A percentile compares a stretch with the other conserved stretches of the same genome.
Conservation (phyloP, 2,888 invertebrate genomes). For the Drosophila demipolita region DNA sequence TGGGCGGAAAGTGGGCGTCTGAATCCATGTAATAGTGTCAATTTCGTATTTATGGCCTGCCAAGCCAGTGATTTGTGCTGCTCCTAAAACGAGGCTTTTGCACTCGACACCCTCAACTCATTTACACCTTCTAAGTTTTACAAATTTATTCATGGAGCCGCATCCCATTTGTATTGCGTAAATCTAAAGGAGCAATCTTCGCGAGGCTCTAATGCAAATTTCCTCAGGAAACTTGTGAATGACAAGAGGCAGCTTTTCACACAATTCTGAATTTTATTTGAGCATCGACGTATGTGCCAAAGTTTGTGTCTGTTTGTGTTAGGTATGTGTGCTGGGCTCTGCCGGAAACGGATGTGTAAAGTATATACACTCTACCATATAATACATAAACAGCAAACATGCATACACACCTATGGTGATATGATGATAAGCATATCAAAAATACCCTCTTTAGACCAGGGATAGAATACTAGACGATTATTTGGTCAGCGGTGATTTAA, state of each 20-base stretch:
- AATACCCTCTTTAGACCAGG: not conserved
- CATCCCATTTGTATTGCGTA: slow-evolving; percentile 29
- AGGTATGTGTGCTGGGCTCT: not conserved
- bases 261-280: slow-evolving; percentile 13
- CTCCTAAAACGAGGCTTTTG: slow-evolving; percentile 11
- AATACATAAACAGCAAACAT: slow-evolving; percentile 24
- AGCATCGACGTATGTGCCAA: slow-evolving; percentile 2
- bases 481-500: too few species aligned
- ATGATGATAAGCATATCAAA: not conserved
- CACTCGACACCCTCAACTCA: slow-evolving; percentile 7
- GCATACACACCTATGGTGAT: not conserved
- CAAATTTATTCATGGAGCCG: slow-evolving; percentile 40
- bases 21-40: slow-evolving; percentile 73
- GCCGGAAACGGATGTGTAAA: slow-evolving; percentile 58
- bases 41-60: slow-evolving; percentile 72
- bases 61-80: slow-evolving; percentile 68
- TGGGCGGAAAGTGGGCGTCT: slow-evolving; percentile 19
- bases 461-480: not conserved
- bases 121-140: slow-evolving; percentile 17
- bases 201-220: slow-evolving; percentile 66
- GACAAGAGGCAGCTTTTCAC: slow-evolving; percentile 25
- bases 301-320: slow-evolving; percentile 15
- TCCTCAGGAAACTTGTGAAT: slow-evolving; percentile 57
- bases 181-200: slow-evolving; percentile 26
- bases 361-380: slow-evolving; percentile 36